These are phyloP conservation scores for Busseola fusca DNA, from an alignment of 2,888 invertebrate genomes.

Conservation along the genomic window DNA sequence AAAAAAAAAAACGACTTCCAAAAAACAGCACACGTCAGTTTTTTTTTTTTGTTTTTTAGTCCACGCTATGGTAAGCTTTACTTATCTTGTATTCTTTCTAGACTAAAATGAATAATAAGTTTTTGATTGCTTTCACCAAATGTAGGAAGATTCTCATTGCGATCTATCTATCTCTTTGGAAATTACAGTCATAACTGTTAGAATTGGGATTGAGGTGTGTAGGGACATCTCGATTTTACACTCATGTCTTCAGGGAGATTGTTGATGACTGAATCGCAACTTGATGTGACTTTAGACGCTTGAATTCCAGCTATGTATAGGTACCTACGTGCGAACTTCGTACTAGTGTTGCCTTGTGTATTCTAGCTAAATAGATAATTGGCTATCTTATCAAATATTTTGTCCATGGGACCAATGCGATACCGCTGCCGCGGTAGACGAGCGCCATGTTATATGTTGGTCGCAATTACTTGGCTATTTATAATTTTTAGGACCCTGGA, in stretches of 20 bases:
- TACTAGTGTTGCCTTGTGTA: background rate
- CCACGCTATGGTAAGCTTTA: background rate
- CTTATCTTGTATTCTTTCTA: background rate
- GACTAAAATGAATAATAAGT: background rate
- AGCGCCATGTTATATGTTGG: no score
- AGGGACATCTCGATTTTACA: conserved; percentile 24
- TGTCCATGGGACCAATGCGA: no score
- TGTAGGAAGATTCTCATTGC: background rate
- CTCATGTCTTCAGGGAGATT: background rate
- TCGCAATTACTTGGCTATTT: no score
- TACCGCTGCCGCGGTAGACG: no score
- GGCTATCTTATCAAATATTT: no score
- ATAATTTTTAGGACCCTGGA: no score
- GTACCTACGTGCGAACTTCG: background rate
- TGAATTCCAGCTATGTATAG: background rate
- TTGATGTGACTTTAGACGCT: background rate
- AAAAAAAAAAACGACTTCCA: no score
- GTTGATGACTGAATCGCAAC: background rate
- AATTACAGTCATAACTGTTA: conserved; percentile 12
- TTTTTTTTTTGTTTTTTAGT: no score
- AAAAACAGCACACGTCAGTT: no score
- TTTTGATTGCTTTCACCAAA: background rate
- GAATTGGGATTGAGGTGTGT: background rate
- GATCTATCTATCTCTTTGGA: conserved; percentile 9
- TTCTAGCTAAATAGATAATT: background rate